Percentiles rank a stretch among this genome's conserved stretches.
Conservation (phyloP, 23 tunicate genomes). For the Pegea sp. region DNA sequence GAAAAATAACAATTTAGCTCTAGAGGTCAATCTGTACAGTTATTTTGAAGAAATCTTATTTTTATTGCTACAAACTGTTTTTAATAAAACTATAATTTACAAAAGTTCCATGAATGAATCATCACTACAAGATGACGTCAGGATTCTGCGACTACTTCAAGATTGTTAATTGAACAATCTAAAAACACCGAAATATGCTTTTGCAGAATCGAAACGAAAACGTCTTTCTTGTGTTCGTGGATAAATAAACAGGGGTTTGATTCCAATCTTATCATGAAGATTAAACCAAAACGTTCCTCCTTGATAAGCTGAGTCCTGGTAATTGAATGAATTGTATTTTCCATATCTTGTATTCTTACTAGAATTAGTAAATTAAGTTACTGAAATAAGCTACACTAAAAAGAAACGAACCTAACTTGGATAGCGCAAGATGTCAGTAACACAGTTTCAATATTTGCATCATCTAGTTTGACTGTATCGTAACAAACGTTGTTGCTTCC, state of each 20-base stretch:
- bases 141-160: no score
- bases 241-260: not conserved
- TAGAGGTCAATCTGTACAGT: no score
- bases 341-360: not conserved
- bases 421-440: conserved; percentile 1
- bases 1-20: no score
- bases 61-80: no score
- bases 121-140: no score
- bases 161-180: no score
- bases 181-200: not conserved
- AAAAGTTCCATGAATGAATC: no score
- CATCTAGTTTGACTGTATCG: not conserved
- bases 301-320: not conserved
- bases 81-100: no score
- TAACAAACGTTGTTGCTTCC: not conserved
- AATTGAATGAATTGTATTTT: not conserved
- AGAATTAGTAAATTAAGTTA: not conserved
- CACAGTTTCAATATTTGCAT: not conserved
- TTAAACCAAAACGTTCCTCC: not conserved
- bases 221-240: not conserved
- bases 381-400: no score
- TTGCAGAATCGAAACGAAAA: not conserved
- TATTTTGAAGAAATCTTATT: no score
- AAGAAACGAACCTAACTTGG: no score
- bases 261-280: not conserved